Evolutionary conservation across 2,797 vertebrate genomes (phyloP).

Genomic region (Agapornis canus): DNA sequence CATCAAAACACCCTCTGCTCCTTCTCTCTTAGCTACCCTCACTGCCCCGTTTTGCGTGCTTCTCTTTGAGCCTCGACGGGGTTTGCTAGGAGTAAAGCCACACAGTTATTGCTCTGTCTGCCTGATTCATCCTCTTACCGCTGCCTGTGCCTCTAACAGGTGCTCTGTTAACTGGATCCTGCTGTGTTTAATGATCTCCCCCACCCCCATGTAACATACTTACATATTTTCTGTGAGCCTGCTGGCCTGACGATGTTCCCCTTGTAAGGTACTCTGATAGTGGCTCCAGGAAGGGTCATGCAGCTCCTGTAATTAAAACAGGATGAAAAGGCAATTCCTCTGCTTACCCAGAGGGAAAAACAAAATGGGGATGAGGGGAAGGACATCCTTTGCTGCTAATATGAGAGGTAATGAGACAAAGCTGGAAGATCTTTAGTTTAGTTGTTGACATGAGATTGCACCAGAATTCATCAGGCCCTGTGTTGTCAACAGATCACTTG

Average conservation of each 20-base stretch:
- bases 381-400: background rate
- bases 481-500: background rate
- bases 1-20: background rate
- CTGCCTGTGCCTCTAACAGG: background rate
- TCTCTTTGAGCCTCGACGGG: background rate
- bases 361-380: background rate
- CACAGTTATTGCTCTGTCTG: background rate
- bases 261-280: background rate
- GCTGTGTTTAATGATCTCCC: background rate
- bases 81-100: background rate
- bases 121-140: background rate
- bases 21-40: background rate
- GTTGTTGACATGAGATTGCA: background rate
- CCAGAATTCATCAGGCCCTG: background rate
- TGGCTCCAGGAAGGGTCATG: background rate
- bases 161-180: conserved; percentile 19
- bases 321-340: background rate
- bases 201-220: conserved; percentile 7
- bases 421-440: background rate
- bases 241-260: background rate
- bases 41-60: rapidly evolving
- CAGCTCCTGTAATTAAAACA: conserved; percentile 14
- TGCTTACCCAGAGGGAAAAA: background rate
- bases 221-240: background rate
- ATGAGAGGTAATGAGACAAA: background rate